Conservation (phyloP, 2,888 invertebrate genomes). For the Agonopterix subpropinquella region DNA sequence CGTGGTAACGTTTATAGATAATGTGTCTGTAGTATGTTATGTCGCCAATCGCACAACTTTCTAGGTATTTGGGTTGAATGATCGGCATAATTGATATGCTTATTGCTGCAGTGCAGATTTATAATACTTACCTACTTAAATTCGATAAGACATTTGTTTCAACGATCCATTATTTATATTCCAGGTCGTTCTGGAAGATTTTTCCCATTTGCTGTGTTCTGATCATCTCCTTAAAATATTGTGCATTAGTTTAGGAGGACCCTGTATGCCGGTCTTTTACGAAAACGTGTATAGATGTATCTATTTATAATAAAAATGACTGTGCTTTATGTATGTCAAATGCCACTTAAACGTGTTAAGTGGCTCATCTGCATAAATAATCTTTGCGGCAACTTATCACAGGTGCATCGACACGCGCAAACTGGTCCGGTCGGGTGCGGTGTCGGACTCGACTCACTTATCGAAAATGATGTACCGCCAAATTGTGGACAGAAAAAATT, state of each 20-base stretch:
- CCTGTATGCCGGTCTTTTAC: too few species aligned
- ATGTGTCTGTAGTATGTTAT: conserved; percentile 20
- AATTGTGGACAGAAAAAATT: conserved; percentile 22
- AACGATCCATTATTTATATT: too few species aligned
- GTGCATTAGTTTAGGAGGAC: too few species aligned
- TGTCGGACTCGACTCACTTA: conserved; percentile 25
- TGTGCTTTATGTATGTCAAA: too few species aligned
- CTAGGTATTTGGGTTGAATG: conserved; percentile 28
- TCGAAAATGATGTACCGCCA: conserved; percentile 41
- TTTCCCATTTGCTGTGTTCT: too few species aligned
- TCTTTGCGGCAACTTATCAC: conserved; percentile 36
- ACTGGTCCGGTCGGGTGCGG: conserved; percentile 26
- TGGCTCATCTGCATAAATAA: conserved; percentile 7
- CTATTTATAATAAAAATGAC: too few species aligned
- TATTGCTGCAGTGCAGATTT: conserved; percentile 16
- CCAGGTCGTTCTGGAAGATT: too few species aligned
- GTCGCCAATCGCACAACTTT: conserved; percentile 17
- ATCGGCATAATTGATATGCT: conserved; percentile 15
- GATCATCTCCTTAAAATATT: too few species aligned
- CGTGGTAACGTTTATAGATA: conserved; percentile 11
- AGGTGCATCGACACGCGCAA: conserved; percentile 44
- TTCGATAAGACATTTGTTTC: too few species aligned
- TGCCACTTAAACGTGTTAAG: too few species aligned
- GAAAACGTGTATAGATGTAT: too few species aligned
- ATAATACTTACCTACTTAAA: background rate